Evolutionary conservation across 2,113 vertebrate genomes (phyloP).

Genomic region (Plecturocebus donacophilus): DNA sequence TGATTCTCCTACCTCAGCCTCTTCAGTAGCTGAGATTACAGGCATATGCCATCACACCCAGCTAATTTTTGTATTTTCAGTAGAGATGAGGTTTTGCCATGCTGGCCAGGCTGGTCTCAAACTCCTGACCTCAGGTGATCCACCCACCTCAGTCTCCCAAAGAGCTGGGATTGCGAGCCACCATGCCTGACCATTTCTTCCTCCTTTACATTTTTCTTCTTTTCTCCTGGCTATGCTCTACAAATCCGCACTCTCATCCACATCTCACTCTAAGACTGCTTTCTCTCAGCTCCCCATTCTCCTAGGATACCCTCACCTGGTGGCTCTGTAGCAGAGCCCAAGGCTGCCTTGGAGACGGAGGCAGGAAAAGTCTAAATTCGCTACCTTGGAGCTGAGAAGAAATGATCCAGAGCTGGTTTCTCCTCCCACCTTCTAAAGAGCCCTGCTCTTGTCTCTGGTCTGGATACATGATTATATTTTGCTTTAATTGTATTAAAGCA

Average conservation of each 20-base stretch:
- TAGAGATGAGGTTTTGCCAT: too few species aligned
- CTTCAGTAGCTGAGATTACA: too few species aligned
- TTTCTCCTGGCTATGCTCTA: neutral
- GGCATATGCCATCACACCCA: too few species aligned
- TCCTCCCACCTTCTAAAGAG: conserved; percentile 49
- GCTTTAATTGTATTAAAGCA: conserved; percentile 92
- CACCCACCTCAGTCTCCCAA: too few species aligned
- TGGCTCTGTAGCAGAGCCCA: neutral
- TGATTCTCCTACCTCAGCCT: too few species aligned
- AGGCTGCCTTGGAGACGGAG: neutral
- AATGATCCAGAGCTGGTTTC: conserved; percentile 32
- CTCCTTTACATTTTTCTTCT: neutral
- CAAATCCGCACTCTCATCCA: neutral
- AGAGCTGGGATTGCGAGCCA: too few species aligned
- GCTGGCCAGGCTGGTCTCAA: too few species aligned
- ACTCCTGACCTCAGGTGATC: too few species aligned
- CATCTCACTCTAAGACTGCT: neutral
- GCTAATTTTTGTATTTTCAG: too few species aligned
- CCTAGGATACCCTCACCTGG: neutral
- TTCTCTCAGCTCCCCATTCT: neutral
- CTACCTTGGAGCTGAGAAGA: conserved; percentile 22
- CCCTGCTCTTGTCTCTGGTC: conserved; percentile 63
- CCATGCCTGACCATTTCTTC: too few species aligned
- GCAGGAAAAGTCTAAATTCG: neutral
- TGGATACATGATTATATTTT: conserved; percentile 84